Evolutionary conservation across 2,113 vertebrate species (phyloP), one percentile per base, ranked within the genome.

Genomic region (Odontophorus gujanensis): DNA sequence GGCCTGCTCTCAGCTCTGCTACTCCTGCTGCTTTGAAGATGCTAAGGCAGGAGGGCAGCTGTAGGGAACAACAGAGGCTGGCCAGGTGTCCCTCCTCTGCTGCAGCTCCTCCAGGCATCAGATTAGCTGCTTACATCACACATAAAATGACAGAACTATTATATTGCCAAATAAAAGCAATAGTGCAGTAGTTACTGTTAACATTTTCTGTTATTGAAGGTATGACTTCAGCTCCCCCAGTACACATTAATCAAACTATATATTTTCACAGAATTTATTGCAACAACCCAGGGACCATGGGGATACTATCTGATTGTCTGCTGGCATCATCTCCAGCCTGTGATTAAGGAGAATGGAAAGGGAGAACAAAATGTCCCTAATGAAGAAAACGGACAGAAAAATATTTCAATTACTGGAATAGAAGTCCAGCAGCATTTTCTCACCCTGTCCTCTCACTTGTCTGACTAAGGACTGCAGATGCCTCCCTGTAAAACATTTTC

Each of bases 321-420:
- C 69, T 96, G 85, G 76, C 74, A 91, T 93, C 61, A 74, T 66
- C 75, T 81, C 79, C 28, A 90, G 74, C 63, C 66, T 78, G 55
- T 68, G 57, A 95, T 84, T 94, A 94, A 91, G 95, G 53, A 32
- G 45, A 83, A 58, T 62, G 62, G 82, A 93, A 94, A 93, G 51
- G 58, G 69, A 90, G 77, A 85, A 93, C 72, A 87, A 91, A 94
- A 78, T 63, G 63, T 82, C 74, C 87, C 57, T 72, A 83, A 81
- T 62, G 50, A 90, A 45, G 58, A 47, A 85, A 45, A 95, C 30
- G 53, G 87, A 87, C 4, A 92, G 47, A 67, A 43, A 87, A 82
- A 90, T 48, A 50, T 11, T 91, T 61, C 19, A 45, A 14, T 62
- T 88, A 42, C 26, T 65, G 48, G 53, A 61, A 85, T 40, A 72